A percentile compares a stretch with the other conserved stretches of the same genome.
Evolutionary conservation across 2,797 vertebrate species (phyloP).

Genomic region (Sandelia bainsii): DNA sequence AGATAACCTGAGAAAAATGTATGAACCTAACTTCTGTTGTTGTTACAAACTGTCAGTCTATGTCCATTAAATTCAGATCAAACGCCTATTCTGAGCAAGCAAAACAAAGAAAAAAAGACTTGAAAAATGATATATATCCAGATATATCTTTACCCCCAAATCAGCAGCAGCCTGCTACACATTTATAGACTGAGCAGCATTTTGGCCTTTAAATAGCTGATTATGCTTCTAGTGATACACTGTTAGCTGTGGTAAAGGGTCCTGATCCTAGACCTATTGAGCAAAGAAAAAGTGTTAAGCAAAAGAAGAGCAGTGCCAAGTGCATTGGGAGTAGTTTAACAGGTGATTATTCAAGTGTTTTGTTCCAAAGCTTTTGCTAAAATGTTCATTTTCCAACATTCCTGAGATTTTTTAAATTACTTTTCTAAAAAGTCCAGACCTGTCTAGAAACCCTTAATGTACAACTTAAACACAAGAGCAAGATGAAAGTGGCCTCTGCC

Average conservation of each 20-base stretch:
- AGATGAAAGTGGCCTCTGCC: constrained; percentile 4
- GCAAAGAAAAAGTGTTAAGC: neutral
- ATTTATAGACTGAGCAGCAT: neutral
- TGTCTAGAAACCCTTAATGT: neutral
- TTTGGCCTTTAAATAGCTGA: neutral
- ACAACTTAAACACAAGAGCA: constrained; percentile 12
- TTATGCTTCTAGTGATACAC: constrained; percentile 9
- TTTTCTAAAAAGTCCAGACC: constrained; percentile 4
- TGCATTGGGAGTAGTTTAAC: constrained; percentile 21
- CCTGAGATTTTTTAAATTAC: neutral
- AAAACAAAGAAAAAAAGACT: neutral
- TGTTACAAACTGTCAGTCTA: constrained; percentile 5
- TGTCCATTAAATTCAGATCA: constrained; percentile 5
- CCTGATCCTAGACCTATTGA: constrained; percentile 5
- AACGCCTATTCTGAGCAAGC: neutral
- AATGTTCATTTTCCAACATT: too few relatives aligned
- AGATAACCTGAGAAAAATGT: constrained; percentile 15
- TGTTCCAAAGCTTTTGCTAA: too few relatives aligned
- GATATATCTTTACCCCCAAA: neutral
- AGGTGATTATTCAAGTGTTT: constrained; percentile 5
- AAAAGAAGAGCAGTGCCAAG: constrained; percentile 27
- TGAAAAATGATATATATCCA: constrained; percentile 1
- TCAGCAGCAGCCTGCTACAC: neutral
- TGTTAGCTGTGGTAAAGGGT: constrained; percentile 19
- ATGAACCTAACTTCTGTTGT: neutral